Conservation (phyloP, 2,113 vertebrate genomes). For the Laticauda laticaudata region DNA sequence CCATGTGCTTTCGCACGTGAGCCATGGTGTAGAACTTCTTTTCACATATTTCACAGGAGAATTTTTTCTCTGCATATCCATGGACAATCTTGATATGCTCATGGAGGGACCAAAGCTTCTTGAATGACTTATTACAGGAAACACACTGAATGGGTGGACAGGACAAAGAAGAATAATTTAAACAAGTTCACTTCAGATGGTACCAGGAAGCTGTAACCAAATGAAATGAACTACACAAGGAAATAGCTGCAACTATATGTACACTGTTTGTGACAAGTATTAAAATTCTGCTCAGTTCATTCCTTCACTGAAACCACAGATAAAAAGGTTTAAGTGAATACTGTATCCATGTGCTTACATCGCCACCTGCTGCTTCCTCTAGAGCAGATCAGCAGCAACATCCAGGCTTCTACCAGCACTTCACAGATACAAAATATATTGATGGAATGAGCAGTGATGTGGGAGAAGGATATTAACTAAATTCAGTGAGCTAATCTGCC, state of each 20-base stretch:
- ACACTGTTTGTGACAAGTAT: not conserved
- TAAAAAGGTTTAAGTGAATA: not conserved
- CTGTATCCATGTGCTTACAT: not conserved
- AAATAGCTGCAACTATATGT: not conserved
- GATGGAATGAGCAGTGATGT: not conserved
- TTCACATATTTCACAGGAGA: constrained; percentile 97
- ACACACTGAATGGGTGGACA: constrained; percentile 81
- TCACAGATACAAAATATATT: not conserved
- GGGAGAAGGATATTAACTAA: not conserved
- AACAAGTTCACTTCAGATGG: not conserved
- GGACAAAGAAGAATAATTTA: constrained; percentile 57
- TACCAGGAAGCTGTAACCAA: not conserved
- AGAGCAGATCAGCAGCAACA: constrained; percentile 10
- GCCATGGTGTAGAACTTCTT: constrained; percentile 99
- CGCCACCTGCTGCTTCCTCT: constrained; percentile 29
- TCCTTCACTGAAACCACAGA: not conserved
- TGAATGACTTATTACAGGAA: constrained; percentile 97
- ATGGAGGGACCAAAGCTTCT: constrained; percentile 99
- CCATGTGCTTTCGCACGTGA: constrained; percentile 97
- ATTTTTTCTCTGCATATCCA: constrained; percentile 97
- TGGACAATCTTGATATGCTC: constrained; percentile 99
- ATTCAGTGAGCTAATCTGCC: not conserved
- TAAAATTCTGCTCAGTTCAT: not conserved
- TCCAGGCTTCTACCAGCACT: not conserved
- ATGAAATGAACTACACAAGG: not conserved